A percentile compares a stretch with the other conserved stretches of the same genome.
Conservation (phyloP, 2,797 vertebrate species). For the Enteromius argenteus region DNA sequence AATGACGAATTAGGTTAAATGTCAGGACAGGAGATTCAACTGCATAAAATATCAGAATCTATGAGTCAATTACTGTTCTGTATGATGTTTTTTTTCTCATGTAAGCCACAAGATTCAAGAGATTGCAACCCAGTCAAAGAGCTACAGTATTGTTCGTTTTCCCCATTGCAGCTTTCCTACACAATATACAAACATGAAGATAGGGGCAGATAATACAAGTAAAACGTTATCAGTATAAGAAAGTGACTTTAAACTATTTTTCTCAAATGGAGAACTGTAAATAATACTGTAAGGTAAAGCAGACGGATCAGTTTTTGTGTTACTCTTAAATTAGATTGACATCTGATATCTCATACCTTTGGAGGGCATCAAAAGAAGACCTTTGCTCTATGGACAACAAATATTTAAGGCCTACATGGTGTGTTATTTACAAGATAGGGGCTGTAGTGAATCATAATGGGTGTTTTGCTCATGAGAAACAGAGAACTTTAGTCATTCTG, state of each 20-base stretch:
- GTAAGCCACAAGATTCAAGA: neutral
- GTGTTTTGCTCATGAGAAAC: slow-evolving; percentile 8
- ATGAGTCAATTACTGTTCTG: neutral
- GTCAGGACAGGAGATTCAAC: neutral
- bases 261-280: neutral
- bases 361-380: neutral
- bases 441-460: neutral
- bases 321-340: neutral
- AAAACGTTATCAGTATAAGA: neutral
- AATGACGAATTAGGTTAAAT: neutral
- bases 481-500: neutral
- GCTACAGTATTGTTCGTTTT: neutral
- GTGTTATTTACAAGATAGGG: neutral
- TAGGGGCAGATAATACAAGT: too few species aligned
- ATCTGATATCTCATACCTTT: neutral
- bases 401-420: too few species aligned
- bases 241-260: neutral
- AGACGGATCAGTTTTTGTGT: neutral
- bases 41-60: neutral
- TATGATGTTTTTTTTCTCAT: neutral
- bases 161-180: neutral
- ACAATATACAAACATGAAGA: neutral
- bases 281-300: neutral
- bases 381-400: neutral
- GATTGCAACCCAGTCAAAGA: neutral